Conservation (phyloP, 2,113 vertebrate species). For the Catharus bicknelli region DNA sequence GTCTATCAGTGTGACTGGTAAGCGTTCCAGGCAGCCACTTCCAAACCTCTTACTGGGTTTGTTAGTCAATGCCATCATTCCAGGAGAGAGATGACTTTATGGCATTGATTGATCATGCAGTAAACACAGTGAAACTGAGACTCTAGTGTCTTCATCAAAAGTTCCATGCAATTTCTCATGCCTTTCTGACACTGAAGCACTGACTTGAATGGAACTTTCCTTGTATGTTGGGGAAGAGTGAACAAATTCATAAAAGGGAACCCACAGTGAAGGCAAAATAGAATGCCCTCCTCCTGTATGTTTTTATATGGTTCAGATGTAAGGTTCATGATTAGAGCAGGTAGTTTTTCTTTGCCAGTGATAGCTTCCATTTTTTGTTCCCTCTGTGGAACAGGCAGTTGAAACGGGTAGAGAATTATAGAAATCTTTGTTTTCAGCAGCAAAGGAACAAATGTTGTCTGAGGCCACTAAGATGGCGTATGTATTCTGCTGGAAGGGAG, state of each 20-base stretch:
- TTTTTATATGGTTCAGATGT: neutral
- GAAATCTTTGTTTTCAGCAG: neutral
- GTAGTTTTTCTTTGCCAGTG: neutral
- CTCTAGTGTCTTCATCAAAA: neutral
- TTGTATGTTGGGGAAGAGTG: neutral
- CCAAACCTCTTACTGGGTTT: neutral
- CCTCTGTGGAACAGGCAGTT: neutral
- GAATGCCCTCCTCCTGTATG: neutral
- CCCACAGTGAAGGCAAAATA: neutral
- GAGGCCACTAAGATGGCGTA: neutral
- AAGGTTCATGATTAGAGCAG: neutral
- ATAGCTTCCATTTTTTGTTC: neutral
- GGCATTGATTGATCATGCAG: neutral
- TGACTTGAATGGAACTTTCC: neutral
- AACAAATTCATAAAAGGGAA: neutral
- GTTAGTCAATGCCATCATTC: rapidly evolving
- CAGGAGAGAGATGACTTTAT: neutral
- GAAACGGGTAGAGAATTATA: neutral
- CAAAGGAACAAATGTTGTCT: neutral
- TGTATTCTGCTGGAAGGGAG: neutral
- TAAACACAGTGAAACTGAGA: neutral
- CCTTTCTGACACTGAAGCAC: neutral
- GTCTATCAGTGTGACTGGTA: neutral
- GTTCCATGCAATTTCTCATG: neutral
- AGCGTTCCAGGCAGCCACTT: neutral